phyloP scores from a whole-genome alignment of 2,113 vertebrate species.

The Macrotus californicus region DNA sequence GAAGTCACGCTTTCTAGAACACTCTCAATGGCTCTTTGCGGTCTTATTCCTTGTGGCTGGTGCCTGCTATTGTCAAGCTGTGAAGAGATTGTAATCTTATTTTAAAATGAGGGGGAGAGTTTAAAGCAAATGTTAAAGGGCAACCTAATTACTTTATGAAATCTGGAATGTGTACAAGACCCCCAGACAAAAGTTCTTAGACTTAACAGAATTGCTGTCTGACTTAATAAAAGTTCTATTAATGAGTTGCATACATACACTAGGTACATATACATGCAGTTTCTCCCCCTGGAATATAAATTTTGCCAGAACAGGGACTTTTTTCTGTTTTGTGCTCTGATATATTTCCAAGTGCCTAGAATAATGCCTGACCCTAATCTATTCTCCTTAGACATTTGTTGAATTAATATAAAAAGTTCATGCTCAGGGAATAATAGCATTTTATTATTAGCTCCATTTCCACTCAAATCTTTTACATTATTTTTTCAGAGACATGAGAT shows the following conservation, averaged over 20 bases:
- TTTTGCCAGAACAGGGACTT: not conserved
- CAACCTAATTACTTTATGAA: constrained; percentile 49
- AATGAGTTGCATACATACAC: not conserved
- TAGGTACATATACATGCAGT: not conserved
- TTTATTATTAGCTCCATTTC: not conserved
- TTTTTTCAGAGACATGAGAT: constrained; percentile 10
- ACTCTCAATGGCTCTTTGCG: not conserved
- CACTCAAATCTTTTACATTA: not conserved
- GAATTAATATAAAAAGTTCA: constrained; percentile 2
- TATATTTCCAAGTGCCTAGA: not conserved
- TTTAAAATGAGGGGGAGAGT: constrained; percentile 29
- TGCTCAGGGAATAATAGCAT: not conserved
- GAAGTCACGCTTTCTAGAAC: constrained; percentile 21
- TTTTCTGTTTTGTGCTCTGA: not conserved
- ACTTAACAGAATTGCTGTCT: constrained; percentile 44
- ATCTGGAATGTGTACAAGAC: constrained; percentile 35
- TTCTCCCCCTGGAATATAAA: not conserved
- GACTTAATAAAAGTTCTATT: constrained; percentile 3
- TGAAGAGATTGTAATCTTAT: constrained; percentile 26
- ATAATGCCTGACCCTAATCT: not conserved
- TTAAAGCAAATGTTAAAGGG: constrained; percentile 53
- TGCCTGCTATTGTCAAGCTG: constrained; percentile 30
- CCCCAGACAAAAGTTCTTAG: not conserved
- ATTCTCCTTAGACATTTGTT: not conserved
- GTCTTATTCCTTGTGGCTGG: constrained; percentile 12